phyloP scores from a whole-genome alignment of 2,888 invertebrate genomes.

The Drosophila pullipes region DNA sequence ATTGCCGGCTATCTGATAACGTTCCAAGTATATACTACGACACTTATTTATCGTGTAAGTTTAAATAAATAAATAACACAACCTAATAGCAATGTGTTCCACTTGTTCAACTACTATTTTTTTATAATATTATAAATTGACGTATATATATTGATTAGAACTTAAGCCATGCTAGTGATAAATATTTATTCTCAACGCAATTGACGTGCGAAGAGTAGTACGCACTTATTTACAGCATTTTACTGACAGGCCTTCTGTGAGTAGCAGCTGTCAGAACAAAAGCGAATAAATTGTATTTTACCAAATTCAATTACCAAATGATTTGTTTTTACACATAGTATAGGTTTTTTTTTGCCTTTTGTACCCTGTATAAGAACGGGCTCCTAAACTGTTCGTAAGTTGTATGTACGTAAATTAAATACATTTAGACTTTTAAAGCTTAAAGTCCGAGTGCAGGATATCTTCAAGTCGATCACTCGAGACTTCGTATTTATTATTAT shows the following conservation, averaged over 20 bases:
- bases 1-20: neutral
- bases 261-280: constrained; percentile 71
- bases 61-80: constrained; percentile 19
- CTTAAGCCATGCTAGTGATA: constrained; percentile 28
- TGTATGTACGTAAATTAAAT: neutral
- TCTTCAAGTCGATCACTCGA: neutral
- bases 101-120: neutral
- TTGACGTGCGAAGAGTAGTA: constrained; percentile 38
- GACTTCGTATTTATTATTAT: neutral
- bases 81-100: neutral
- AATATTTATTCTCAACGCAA: constrained; percentile 52
- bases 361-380: constrained; percentile 5
- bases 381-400: neutral
- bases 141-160: constrained; percentile 13
- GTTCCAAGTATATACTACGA: neutral
- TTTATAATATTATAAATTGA: neutral
- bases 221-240: constrained; percentile 58
- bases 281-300: constrained; percentile 71
- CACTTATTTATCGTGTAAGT: constrained; percentile 6
- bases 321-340: constrained; percentile 65
- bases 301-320: constrained; percentile 75
- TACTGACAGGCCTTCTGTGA: constrained; percentile 61
- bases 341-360: constrained; percentile 14
- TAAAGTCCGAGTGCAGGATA: neutral
- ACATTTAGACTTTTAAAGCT: neutral